Conservation (phyloP, 1,140 invertebrate species). For the Caenorhabditis elegans region DNA sequence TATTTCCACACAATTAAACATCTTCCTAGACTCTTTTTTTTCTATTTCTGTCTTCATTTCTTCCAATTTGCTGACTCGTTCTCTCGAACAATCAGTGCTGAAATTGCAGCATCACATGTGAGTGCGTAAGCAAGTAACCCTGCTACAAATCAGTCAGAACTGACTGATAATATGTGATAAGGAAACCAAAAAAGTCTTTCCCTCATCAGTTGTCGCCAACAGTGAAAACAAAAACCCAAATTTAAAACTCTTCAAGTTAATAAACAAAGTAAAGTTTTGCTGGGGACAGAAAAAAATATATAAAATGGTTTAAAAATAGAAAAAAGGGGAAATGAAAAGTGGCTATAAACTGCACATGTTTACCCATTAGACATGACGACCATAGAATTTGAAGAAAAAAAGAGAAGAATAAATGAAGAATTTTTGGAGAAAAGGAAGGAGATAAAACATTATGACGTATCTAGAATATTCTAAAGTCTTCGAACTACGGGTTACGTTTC, state of each 20-base stretch:
- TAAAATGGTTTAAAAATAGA: not conserved
- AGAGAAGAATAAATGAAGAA: not conserved
- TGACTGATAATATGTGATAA: not conserved
- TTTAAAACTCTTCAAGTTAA: too few relatives aligned
- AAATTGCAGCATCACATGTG: not conserved
- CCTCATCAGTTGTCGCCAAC: too few relatives aligned
- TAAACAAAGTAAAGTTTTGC: not conserved
- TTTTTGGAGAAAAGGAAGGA: not conserved
- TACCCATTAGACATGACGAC: constrained; percentile 15
- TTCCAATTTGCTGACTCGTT: not conserved
- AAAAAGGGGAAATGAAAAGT: not conserved
- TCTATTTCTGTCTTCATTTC: too few relatives aligned
- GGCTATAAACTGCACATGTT: constrained; percentile 13
- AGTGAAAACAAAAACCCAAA: too few relatives aligned
- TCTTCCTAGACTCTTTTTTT: too few relatives aligned
- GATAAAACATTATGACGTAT: too few relatives aligned
- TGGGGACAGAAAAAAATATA: not conserved
- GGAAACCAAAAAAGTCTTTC: not conserved
- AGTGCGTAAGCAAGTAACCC: constrained; percentile 2
- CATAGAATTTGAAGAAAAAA: not conserved
- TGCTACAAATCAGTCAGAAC: not conserved
- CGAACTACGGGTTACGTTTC: too few relatives aligned
- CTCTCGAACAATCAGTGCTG: too few relatives aligned
- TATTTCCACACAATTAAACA: too few relatives aligned
- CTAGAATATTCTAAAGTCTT: not conserved